Conservation (phyloP, 1,140 invertebrate species). For the Drosophila watanabei region DNA sequence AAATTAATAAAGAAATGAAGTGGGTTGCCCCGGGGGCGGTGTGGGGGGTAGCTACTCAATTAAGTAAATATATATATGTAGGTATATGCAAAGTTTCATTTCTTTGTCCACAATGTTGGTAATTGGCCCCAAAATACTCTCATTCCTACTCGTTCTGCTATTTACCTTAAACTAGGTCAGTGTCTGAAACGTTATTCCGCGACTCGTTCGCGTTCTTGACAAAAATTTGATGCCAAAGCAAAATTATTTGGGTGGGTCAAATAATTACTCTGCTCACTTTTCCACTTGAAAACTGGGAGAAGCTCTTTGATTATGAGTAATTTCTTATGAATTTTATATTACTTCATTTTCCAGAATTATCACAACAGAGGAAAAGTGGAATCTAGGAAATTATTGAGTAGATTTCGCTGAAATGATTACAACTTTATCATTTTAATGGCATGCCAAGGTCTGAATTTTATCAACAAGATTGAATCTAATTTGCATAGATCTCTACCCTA, state of each 20-base stretch:
- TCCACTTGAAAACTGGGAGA: constrained; percentile 5
- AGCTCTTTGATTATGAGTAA: constrained; percentile 13
- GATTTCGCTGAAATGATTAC: constrained; percentile 2
- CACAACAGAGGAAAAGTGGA: not conserved
- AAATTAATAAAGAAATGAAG: constrained; percentile 42
- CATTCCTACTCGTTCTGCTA: constrained; percentile 31
- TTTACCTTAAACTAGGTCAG: constrained; percentile 64
- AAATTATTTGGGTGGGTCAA: constrained; percentile 45
- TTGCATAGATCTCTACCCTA: constrained; percentile 1
- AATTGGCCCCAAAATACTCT: constrained; percentile 53
- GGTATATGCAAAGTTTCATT: constrained; percentile 51
- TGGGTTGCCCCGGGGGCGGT: not conserved
- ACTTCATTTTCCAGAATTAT: not conserved
- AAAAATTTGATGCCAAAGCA: constrained; percentile 59
- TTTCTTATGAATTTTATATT: not conserved
- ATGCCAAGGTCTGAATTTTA: constrained; percentile 10
- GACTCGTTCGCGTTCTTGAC: constrained; percentile 52
- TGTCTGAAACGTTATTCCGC: constrained; percentile 53
- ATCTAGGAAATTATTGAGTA: not conserved
- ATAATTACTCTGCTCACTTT: constrained; percentile 9
- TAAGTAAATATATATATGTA: constrained; percentile 27
- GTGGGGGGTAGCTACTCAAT: constrained; percentile 26
- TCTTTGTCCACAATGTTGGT: constrained; percentile 43
- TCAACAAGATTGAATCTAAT: not conserved
- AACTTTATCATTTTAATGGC: constrained; percentile 15